phyloP scores from a whole-genome alignment of 2,797 vertebrate species.

The Myotis findleyi region DNA sequence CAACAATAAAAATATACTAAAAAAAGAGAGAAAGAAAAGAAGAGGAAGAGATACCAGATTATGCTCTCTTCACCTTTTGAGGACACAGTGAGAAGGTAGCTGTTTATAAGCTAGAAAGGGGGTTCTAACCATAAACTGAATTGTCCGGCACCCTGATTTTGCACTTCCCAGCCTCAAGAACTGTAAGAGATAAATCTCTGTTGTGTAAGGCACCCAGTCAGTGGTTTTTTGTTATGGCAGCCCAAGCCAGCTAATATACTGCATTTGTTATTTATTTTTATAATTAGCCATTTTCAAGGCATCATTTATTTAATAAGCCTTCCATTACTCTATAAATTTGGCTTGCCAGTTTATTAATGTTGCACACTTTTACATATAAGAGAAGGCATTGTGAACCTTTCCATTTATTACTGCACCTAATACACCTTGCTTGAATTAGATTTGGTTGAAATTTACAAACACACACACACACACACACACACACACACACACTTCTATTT shows the following conservation, averaged over 20 bases:
- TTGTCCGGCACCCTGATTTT: background rate
- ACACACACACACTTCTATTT: background rate
- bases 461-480: background rate
- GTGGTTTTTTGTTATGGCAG: background rate
- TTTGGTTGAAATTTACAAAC: background rate
- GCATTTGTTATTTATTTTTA: background rate
- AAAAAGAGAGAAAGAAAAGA: background rate
- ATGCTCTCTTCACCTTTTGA: background rate
- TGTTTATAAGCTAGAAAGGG: background rate
- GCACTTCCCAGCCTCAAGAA: background rate
- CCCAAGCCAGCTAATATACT: background rate
- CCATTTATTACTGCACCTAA: background rate
- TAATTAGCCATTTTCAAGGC: background rate
- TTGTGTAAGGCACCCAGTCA: background rate
- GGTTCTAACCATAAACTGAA: background rate
- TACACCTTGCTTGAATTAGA: background rate
- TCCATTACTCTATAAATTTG: background rate
- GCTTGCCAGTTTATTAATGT: background rate
- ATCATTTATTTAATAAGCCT: background rate
- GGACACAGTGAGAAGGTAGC: background rate
- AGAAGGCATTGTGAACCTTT: background rate
- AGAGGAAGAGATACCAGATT: background rate
- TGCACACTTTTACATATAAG: background rate
- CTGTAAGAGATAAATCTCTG: background rate
- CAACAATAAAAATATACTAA: too few species aligned